Evolutionary conservation across 2,113 vertebrate species (phyloP).

Genomic region (Piprites chloris): DNA sequence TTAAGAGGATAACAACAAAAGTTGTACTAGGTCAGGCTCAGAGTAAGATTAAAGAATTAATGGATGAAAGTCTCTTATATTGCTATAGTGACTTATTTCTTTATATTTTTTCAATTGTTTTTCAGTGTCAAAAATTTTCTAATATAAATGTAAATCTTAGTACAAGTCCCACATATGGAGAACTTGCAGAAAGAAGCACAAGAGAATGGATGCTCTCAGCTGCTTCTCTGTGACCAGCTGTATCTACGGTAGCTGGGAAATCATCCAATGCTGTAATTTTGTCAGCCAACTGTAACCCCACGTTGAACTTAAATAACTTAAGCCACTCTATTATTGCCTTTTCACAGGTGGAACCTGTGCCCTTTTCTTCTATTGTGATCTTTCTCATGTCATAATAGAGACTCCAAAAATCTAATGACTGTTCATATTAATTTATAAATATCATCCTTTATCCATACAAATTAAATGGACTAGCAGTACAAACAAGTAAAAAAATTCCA

Average conservation of each 20-base stretch:
- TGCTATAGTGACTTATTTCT: background rate
- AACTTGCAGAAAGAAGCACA: background rate
- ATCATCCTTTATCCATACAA: background rate
- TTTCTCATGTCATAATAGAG: slow-evolving; percentile 45
- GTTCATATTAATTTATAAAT: background rate
- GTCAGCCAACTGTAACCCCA: slow-evolving; percentile 57
- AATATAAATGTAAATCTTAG: background rate
- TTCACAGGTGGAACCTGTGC: slow-evolving; percentile 70
- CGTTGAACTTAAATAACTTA: slow-evolving; percentile 60
- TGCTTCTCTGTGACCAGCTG: slow-evolving; percentile 69
- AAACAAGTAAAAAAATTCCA: background rate
- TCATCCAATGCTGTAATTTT: slow-evolving; percentile 69
- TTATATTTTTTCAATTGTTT: background rate
- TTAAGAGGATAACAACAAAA: background rate
- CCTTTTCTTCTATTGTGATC: slow-evolving; percentile 65
- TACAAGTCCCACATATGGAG: background rate
- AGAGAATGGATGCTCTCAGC: slow-evolving; percentile 54
- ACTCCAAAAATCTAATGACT: slow-evolving; percentile 25
- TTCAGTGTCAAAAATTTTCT: background rate
- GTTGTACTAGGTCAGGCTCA: background rate
- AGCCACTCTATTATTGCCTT: slow-evolving; percentile 68
- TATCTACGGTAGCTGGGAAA: slow-evolving; percentile 71
- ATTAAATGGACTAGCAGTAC: background rate
- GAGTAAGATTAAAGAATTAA: background rate
- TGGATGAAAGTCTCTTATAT: background rate